These are phyloP conservation scores for Cervus canadensis DNA, from an alignment of 2,113 vertebrate species.

Conservation along the genomic window DNA sequence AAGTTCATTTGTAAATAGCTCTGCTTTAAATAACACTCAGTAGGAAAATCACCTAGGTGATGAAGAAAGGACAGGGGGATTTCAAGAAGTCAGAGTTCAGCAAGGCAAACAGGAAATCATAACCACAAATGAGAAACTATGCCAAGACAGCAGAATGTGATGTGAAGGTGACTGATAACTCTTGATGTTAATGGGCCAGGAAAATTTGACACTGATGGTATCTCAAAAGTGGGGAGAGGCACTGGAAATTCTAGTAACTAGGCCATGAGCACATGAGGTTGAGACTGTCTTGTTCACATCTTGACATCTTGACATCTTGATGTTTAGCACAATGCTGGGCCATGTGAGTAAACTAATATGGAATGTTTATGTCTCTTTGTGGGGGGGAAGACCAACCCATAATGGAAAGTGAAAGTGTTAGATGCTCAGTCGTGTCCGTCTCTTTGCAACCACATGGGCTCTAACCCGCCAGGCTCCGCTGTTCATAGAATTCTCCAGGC, in stretches of 20 bases:
- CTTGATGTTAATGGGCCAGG: neutral
- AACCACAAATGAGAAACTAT: constrained; percentile 23
- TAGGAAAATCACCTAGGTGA: neutral
- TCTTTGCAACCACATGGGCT: neutral
- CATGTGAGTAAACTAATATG: neutral
- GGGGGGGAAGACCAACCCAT: neutral
- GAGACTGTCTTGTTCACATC: neutral
- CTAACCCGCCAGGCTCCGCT: neutral
- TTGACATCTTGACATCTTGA: neutral
- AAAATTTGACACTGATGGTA: neutral
- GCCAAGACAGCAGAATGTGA: neutral
- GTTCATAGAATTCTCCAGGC: neutral
- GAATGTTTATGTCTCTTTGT: neutral
- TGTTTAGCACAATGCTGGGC: neutral
- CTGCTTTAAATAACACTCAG: neutral
- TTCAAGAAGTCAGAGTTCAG: neutral
- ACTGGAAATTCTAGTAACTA: neutral
- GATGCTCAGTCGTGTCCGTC: neutral
- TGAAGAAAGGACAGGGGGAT: neutral
- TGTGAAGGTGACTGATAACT: neutral
- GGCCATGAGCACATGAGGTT: neutral
- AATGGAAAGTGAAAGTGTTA: neutral
- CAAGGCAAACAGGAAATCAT: constrained; percentile 25
- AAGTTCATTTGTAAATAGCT: neutral
- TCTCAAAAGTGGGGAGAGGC: neutral